Conservation (phyloP, 2,797 vertebrate species). For the Lycodopsis pacificus region DNA sequence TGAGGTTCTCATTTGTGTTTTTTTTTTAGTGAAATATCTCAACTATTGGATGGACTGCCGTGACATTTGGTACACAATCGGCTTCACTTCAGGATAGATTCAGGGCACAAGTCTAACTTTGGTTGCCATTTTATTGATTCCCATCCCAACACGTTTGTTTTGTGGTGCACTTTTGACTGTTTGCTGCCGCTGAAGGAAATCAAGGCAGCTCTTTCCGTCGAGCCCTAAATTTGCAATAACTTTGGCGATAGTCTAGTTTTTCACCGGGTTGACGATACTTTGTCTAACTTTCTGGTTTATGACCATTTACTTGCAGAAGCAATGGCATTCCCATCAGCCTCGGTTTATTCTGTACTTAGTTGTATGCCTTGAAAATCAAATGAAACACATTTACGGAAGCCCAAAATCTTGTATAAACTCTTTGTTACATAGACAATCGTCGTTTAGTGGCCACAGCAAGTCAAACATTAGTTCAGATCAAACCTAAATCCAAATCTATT, state of each 20-base stretch:
- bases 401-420: constrained; percentile 61
- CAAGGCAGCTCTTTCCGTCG: too few relatives aligned
- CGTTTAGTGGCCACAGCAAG: constrained; percentile 45
- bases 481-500: neutral
- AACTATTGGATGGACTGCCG: neutral
- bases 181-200: too few relatives aligned
- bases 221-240: too few relatives aligned
- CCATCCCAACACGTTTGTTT: too few relatives aligned
- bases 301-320: neutral
- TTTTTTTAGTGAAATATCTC: neutral
- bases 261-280: neutral
- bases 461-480: constrained; percentile 19
- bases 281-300: neutral
- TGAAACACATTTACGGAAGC: constrained; percentile 58
- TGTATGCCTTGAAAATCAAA: neutral
- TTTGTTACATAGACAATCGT: constrained; percentile 58
- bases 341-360: neutral
- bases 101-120: neutral
- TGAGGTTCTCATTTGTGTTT: neutral
- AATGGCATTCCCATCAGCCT: neutral
- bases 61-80: neutral
- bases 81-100: neutral
- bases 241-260: neutral
- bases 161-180: too few relatives aligned
- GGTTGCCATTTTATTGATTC: neutral